Evolutionary conservation across 2,797 vertebrate species (phyloP).

Genomic region (Bovichtus variegatus): DNA sequence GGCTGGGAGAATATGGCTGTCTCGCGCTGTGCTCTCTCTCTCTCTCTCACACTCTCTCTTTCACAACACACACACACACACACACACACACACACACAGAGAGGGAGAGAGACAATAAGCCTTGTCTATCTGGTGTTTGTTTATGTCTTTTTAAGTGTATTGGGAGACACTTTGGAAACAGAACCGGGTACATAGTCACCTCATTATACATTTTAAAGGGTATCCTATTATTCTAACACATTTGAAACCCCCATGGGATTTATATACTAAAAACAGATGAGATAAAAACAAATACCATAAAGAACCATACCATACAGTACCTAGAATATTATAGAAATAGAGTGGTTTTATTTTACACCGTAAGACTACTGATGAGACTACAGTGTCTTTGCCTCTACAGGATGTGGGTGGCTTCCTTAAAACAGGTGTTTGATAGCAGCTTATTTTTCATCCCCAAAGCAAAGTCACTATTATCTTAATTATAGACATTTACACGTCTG

Average conservation of each 20-base stretch:
- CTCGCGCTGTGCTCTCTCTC: constrained; percentile 70
- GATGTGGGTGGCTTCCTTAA: constrained; percentile 56
- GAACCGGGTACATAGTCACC: neutral
- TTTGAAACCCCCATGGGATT: neutral
- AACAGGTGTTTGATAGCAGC: constrained; percentile 69
- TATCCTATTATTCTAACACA: neutral
- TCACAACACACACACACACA: constrained; percentile 1
- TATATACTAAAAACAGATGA: neutral
- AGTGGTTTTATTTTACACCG: neutral
- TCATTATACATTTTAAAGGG: neutral
- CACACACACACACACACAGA: neutral
- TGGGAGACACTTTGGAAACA: constrained; percentile 16
- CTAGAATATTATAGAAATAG: neutral
- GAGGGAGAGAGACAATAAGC: constrained; percentile 39
- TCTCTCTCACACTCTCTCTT: constrained; percentile 32
- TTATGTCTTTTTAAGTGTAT: constrained; percentile 54
- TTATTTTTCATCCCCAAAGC: constrained; percentile 49
- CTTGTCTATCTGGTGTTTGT: constrained; percentile 56
- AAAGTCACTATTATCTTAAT: constrained; percentile 75
- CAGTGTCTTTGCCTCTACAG: constrained; percentile 7
- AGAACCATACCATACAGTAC: neutral
- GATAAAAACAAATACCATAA: neutral
- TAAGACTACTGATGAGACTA: neutral
- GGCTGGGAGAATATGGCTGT: constrained; percentile 92
- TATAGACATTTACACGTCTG: constrained; percentile 77